Base-by-base conservation (phyloP, 2,113 vertebrate species). In the Sebastes schlegelii region DNA sequence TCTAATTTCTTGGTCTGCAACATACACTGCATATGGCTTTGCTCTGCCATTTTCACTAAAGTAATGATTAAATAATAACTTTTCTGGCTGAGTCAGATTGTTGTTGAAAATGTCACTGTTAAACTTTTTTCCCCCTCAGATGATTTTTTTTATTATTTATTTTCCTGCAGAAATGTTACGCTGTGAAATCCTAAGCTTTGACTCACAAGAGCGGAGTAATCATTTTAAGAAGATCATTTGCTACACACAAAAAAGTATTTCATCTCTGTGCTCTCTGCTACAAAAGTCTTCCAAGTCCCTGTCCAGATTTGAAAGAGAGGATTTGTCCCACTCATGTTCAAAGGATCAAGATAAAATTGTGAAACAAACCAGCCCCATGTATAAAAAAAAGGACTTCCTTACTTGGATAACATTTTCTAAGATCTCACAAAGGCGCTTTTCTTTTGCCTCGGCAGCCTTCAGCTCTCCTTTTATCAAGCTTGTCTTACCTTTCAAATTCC, bases 401-500 rank as follows among this genome's bases (percentile, higher is more conserved):
- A 75, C 74, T 84, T 79, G 86, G 77, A 87, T 90, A 92, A 92
- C 71, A 84, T 75, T 84, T 34, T 80, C 60, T 89, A 80, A 82
- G 82, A 90, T 89, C 82, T 87, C 49, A 76, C 57, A 87, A 88
- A 89, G 82, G 78, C 21, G 34, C 69, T 90, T 86, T 86, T 84
- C 60, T 84, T 69, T 68, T 89, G 58, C 74, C 78, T 87, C 10
- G 23, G 63, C 77, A 77, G 74, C 74, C 70, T 78, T 86, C 67
- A 83, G 74, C 82, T 73, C 78, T 84, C 74, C 77, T 94, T 86
- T 91, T 89, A 93, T 91, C 83, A 84, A 83, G 83, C 85, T 83
- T 74, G 72, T 90, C 92, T 86, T 87, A 90, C 83, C 89, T 92
- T 87, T 93, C 88, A 92, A 69, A 87, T 92, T 93, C 73, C 71